Conservation (phyloP, 2,888 invertebrate genomes). For the Nomada flava region DNA sequence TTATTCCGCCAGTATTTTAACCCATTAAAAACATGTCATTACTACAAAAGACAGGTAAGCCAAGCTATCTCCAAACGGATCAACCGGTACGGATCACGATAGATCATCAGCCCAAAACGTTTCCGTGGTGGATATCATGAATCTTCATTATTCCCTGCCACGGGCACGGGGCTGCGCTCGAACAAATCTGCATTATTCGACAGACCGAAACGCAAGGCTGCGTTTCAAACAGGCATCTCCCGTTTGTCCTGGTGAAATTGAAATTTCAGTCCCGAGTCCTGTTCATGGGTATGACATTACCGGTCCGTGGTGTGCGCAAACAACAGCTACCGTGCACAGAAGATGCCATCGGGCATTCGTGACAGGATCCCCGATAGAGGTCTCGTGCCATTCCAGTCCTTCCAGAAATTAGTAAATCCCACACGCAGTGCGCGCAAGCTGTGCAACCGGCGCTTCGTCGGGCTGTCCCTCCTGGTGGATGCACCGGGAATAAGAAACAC, state of each 20-base stretch:
- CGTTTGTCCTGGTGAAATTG: constrained; percentile 37
- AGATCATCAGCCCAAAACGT: no score
- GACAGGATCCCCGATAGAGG: constrained; percentile 64
- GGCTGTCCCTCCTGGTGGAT: constrained; percentile 65
- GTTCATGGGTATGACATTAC: constrained; percentile 32
- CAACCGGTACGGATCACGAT: no score
- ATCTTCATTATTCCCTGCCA: neutral
- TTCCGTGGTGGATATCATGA: neutral
- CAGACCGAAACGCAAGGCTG: constrained; percentile 8
- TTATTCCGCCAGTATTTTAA: no score
- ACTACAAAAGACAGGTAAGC: no score
- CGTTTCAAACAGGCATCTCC: constrained; percentile 16
- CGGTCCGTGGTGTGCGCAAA: constrained; percentile 33
- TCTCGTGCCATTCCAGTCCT: constrained; percentile 69
- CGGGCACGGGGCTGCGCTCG: neutral
- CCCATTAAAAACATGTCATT: no score
- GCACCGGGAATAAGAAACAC: constrained; percentile 73
- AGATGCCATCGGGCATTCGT: constrained; percentile 69
- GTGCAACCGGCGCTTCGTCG: constrained; percentile 60
- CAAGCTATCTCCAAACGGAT: no score
- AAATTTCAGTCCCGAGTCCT: constrained; percentile 54
- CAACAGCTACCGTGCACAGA: constrained; percentile 41
- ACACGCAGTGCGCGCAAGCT: constrained; percentile 72
- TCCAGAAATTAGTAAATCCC: constrained; percentile 80
- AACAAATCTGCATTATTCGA: constrained; percentile 24